Evolutionary conservation across 2,113 vertebrate species (phyloP).

Genomic region (Zosterops lateralis): DNA sequence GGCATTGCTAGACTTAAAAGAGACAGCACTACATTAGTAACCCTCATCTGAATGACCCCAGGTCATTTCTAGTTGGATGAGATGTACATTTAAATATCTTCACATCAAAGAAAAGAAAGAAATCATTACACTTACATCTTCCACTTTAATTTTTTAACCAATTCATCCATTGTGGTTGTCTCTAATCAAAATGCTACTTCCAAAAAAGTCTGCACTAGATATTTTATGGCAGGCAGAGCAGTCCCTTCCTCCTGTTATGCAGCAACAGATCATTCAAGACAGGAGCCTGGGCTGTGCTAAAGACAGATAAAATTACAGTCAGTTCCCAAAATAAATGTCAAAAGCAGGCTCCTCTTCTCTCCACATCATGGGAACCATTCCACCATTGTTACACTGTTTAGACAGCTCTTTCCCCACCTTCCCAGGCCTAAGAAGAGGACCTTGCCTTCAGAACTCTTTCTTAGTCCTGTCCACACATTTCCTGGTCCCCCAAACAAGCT

Average conservation of each 20-base stretch:
- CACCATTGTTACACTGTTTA: accelerated
- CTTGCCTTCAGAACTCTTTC: background rate
- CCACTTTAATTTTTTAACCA: background rate
- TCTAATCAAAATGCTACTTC: background rate
- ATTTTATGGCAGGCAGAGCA: background rate
- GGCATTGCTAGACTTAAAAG: constrained; percentile 1
- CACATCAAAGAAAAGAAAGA: background rate
- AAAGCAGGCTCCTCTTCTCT: constrained; percentile 1
- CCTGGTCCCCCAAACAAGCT: background rate
- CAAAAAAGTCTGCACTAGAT: background rate
- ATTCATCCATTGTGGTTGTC: background rate
- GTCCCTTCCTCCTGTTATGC: background rate
- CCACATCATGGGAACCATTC: background rate
- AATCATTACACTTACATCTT: background rate
- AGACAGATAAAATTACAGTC: background rate
- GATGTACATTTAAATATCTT: background rate
- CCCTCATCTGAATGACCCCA: background rate
- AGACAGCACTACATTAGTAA: background rate
- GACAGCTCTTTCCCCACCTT: background rate
- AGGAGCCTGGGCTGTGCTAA: background rate
- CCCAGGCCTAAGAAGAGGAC: background rate
- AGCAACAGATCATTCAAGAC: background rate
- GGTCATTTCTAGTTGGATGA: constrained; percentile 4
- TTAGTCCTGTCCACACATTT: background rate
- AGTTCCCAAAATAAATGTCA: background rate